A percentile compares a stretch with the other conserved stretches of the same genome.
Conservation (phyloP, 1,140 invertebrate species). For the Archegozetes longisetosus region DNA sequence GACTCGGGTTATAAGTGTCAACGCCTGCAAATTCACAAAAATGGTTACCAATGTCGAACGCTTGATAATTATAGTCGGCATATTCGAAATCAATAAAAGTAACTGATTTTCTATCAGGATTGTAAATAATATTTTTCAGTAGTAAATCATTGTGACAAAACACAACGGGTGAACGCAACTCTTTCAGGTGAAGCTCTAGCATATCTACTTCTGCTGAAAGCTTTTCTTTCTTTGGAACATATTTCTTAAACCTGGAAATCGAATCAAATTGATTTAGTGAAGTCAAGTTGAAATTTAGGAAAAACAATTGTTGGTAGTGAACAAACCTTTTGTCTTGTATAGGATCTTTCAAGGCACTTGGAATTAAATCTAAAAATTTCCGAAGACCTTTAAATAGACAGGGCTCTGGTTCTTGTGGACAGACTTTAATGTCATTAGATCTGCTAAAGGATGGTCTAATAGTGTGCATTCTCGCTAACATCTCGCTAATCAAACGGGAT, state of each 20-base stretch:
- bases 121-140: constrained; percentile 78
- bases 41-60: constrained; percentile 94
- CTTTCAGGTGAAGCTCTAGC: constrained; percentile 46
- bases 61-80: constrained; percentile 79
- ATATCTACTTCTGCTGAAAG: constrained; percentile 49
- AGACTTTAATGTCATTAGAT: constrained; percentile 13
- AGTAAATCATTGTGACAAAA: constrained; percentile 96
- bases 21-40: constrained; percentile 83
- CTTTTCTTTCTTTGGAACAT: constrained; percentile 44
- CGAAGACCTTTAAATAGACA: constrained; percentile 54
- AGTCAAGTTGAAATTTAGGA: constrained; percentile 7
- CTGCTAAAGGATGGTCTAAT: constrained; percentile 16
- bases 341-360: constrained; percentile 12
- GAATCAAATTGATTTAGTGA: constrained; percentile 13
- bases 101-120: constrained; percentile 36
- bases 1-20: constrained; percentile 36
- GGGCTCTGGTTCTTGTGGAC: constrained; percentile 31
- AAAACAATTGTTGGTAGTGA: background rate
- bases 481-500: constrained; percentile 41
- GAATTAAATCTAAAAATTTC: constrained; percentile 54
- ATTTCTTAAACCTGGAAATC: constrained; percentile 14
- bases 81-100: constrained; percentile 98
- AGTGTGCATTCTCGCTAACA: constrained; percentile 60
- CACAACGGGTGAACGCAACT: constrained; percentile 59
- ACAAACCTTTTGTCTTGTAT: background rate